Conservation (phyloP, 2,797 vertebrate species). For the Lycodopsis pacificus region DNA sequence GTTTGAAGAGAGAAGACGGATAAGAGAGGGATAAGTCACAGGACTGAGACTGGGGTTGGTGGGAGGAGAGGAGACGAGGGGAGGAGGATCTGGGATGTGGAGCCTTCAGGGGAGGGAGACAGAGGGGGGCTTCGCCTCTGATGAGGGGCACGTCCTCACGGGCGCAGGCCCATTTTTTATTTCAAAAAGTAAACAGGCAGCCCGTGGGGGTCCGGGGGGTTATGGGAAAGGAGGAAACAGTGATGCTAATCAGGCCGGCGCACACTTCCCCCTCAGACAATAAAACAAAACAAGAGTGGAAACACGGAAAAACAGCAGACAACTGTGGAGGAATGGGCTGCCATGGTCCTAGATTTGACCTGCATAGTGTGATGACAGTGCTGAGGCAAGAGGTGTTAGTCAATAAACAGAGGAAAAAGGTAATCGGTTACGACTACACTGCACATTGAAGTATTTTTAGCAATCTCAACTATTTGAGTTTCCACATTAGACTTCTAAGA, state of each 20-base stretch:
- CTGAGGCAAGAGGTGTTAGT: constrained; percentile 45
- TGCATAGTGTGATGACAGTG: constrained; percentile 31
- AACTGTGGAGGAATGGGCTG: constrained; percentile 67
- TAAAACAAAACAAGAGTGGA: constrained; percentile 85
- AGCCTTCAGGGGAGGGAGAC: constrained; percentile 53
- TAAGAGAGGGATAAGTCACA: constrained; percentile 74
- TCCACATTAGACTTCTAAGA: constrained; percentile 28
- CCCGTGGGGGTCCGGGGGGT: constrained; percentile 97
- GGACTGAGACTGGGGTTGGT: constrained; percentile 61
- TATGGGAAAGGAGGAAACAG: constrained; percentile 99
- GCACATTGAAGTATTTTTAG: constrained; percentile 38
- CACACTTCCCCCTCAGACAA: constrained; percentile 97
- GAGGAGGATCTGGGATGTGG: constrained; percentile 68
- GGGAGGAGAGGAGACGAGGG: constrained; percentile 64
- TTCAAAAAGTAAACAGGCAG: constrained; percentile 99
- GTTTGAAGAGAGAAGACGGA: constrained; percentile 71
- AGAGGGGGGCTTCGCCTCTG: constrained; percentile 72
- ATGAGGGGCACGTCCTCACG: constrained; percentile 86
- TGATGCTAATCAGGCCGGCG: constrained; percentile 95
- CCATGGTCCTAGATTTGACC: constrained; percentile 48
- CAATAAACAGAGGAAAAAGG: constrained; percentile 48
- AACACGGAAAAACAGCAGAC: constrained; percentile 77
- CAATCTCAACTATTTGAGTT: constrained; percentile 25
- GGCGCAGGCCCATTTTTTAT: constrained; percentile 96
- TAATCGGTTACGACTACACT: constrained; percentile 13